Evolutionary conservation across 2,888 invertebrate genomes (phyloP).

Genomic region (Eilema caniola): DNA sequence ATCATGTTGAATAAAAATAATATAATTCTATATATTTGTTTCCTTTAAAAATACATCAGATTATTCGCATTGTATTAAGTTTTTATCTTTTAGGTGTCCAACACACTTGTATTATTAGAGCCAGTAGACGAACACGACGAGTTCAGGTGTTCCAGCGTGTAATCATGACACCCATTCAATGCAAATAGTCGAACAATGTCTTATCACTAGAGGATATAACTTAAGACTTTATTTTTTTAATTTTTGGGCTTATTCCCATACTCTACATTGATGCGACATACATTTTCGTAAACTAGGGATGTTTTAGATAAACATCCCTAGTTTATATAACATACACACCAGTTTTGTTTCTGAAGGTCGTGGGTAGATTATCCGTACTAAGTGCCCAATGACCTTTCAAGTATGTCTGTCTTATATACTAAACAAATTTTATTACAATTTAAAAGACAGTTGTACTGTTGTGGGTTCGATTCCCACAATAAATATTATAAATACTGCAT

Average conservation of each 20-base stretch:
- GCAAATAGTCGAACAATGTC: slow-evolving; percentile 6
- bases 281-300: slow-evolving; percentile 2
- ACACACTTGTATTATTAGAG: slow-evolving; percentile 10
- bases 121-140: slow-evolving; percentile 8
- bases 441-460: no score
- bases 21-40: no score
- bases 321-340: no score
- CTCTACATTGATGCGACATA: slow-evolving; percentile 7
- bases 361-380: neutral
- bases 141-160: slow-evolving; percentile 3
- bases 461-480: no score
- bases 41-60: neutral
- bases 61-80: slow-evolving; percentile 6
- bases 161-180: slow-evolving; percentile 5
- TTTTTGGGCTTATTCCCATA: neutral
- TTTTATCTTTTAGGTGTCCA: slow-evolving; percentile 5
- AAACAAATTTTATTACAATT: no score
- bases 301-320: no score
- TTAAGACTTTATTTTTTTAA: neutral
- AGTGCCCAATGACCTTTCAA: no score
- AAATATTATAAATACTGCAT: no score
- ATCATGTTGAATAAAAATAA: no score
- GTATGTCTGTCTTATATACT: no score
- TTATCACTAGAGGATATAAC: slow-evolving; percentile 1
- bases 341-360: neutral